Evolutionary conservation across 2,113 vertebrate species (phyloP), one percentile per base, ranked within the genome.

Genomic region (Siphamia tubifer): DNA sequence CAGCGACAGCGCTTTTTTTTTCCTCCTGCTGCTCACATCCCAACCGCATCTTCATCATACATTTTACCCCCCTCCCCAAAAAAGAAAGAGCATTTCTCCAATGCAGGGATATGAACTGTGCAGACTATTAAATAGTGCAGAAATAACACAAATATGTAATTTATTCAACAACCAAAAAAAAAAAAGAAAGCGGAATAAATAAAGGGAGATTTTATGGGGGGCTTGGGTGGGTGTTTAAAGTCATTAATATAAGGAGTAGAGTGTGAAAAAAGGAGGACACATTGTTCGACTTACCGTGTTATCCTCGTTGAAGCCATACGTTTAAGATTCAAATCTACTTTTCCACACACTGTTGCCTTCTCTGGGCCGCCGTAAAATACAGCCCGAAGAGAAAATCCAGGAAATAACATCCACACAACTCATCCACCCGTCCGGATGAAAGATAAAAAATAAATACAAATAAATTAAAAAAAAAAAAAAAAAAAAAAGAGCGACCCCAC

Each of bases 311-410:
- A 81, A 85, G 78, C 87, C 87, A 88, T 85, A 44, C 25, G 75
- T 58, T 77, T 44, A 69, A 84, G 63, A 39, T 5, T 7, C 34
- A 74, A 51, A 76, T 76, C 34, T 66, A 89, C 87, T 86, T 89
- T 83, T 68, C 77, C 77, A 51, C 78, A 74, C 77, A 74, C 87
- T 83, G 86, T 87, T 81, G 84, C 77, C 63, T 66, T 80, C 56
- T 55, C 38, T 24, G 56, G 61, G 58, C 74, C 54, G 62, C 56
- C 27, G 61, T 5, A 10, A 39, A 16, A 82, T 36, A 77, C 79
- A 86, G 56, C 55, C 68, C 70, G 67, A 19, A 4, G 35, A 60
- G 68, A 43, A 73, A 71, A 87, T 75, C 77, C 87, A 77, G 42
- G 53, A 74, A 69, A 79, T 75, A 84, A 68, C 82, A 83, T 87